Evolutionary conservation across 2,113 vertebrate species (phyloP).

Genomic region (Ammodramus savannarum): DNA sequence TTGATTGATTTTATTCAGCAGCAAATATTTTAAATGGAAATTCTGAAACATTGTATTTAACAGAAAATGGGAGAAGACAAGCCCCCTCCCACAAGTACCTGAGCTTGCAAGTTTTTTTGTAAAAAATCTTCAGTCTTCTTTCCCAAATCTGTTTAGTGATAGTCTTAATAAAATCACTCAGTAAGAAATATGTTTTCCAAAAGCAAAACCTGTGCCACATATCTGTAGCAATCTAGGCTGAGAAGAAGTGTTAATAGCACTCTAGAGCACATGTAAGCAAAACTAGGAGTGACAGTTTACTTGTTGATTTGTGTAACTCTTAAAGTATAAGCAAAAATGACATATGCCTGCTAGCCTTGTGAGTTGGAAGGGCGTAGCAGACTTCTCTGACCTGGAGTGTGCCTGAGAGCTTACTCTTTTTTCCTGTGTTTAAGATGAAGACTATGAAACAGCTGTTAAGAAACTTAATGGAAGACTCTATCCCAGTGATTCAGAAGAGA

Average conservation of each 20-base stretch:
- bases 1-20: background rate
- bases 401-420: background rate
- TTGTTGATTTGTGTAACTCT: background rate
- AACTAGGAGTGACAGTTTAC: background rate
- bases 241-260: background rate
- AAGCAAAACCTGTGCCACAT: background rate
- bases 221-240: background rate
- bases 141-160: background rate
- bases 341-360: background rate
- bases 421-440: slow-evolving; percentile 83
- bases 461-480: slow-evolving; percentile 92
- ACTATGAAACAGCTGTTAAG: slow-evolving; percentile 89
- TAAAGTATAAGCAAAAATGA: background rate
- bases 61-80: background rate
- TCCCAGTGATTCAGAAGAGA: slow-evolving; percentile 65
- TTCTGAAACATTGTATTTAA: background rate
- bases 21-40: background rate
- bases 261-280: background rate
- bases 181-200: background rate
- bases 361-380: background rate
- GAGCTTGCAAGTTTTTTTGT: background rate
- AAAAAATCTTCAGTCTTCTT: background rate
- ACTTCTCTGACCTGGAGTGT: background rate
- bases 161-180: background rate
- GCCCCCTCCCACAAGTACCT: background rate